Base-by-base conservation (phyloP, 2,888 invertebrate genomes). In the Halictus ligatus region DNA sequence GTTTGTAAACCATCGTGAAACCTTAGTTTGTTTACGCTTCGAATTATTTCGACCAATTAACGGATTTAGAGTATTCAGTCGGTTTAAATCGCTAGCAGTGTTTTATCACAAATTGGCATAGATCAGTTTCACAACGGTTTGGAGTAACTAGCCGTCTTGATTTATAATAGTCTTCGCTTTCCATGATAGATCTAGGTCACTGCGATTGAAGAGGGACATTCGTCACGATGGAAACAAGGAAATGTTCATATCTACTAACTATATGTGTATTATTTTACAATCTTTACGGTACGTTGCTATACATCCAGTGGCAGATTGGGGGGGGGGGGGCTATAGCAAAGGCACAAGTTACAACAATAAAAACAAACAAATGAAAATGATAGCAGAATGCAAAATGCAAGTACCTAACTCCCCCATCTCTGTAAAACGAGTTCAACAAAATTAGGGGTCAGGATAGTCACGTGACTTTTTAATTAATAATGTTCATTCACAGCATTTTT, bases 81-180 rank as follows among this genome's bases (percentile, higher is more conserved):
- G 60, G 13, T 60, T 60, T 25, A 60, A 25, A 5, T 60, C 13
- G 60, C 6, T 60, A 7, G 25, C 25, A 2, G 25, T 60, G 12
- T 60, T 60, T 60, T 15, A 60, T 29, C 25, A 25, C 1, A 29
- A 12, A 15, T 64, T 29, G 64, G 15, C 29, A 15, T 7, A 64
- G 15, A 29, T 64, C 13, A 29, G 29, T 64, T 64, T 64, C 15
- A 64, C 29, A 64, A 64, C 64, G 12, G 29, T 64, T 64, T 7
- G 15, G 13, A 7, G 64, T 15, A 64, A 29, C 64, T 64, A 29
- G 29, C 25, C 15, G 64, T 25, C 64, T 29, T 29, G 29, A 64
- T 64, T 64, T 29, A 15, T 64, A 29, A 29, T 64, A 64, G 64
- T 64, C n/a, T 64, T 54, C 54, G 29, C 64, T 64, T 64, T 64